phyloP scores from a whole-genome alignment of 1,140 invertebrate genomes.

The Sitodiplosis mosellana region DNA sequence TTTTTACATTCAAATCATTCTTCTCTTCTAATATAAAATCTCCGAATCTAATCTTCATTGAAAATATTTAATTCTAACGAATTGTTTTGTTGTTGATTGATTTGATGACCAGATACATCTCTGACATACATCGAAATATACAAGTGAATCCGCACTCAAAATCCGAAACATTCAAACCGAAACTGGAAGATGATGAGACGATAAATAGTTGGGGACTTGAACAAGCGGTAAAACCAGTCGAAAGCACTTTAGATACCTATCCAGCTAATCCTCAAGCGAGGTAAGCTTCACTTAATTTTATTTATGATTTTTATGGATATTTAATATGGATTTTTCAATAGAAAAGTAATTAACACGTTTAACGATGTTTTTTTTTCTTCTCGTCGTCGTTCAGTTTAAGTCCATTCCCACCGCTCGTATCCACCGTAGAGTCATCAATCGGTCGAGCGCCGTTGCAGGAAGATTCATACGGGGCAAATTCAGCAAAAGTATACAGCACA shows the following conservation, averaged over 20 bases:
- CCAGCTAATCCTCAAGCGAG: no score
- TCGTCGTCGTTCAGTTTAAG: constrained; percentile 4
- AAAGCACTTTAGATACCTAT: no score
- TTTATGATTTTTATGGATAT: no score
- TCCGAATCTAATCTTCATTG: neutral
- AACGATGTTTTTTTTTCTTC: no score
- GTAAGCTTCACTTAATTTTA: neutral
- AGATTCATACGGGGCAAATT: neutral
- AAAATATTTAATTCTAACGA: neutral
- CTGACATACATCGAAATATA: constrained; percentile 34
- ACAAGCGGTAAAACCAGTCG: constrained; percentile 7
- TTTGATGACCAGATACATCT: constrained; percentile 26
- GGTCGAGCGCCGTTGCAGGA: neutral
- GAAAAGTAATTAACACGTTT: no score
- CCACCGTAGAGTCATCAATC: neutral
- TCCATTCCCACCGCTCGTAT: constrained; percentile 4
- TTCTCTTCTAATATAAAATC: no score
- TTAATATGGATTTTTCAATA: no score
- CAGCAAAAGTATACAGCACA: no score
- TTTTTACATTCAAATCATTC: constrained; percentile 1
- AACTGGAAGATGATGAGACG: constrained; percentile 31
- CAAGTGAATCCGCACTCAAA: constrained; percentile 18
- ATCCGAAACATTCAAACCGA: constrained; percentile 27
- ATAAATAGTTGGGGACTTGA: constrained; percentile 34
- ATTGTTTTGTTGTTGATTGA: neutral